Base-by-base conservation (phyloP, 2,113 vertebrate species). In the Aegotheles bennettii region DNA sequence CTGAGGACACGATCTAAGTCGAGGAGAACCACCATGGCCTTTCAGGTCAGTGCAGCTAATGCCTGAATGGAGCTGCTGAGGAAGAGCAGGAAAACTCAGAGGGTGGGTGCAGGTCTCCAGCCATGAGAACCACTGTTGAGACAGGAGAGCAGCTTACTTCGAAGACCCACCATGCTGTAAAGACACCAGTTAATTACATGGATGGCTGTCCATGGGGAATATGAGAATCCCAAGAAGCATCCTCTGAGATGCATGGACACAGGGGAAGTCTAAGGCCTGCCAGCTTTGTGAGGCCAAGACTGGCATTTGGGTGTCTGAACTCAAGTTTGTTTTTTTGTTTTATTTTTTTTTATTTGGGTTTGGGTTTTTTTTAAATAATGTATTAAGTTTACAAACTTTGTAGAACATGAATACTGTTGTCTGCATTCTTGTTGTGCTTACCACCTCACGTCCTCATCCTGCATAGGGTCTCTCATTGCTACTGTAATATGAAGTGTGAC, bases 141-240 rank as follows among this genome's bases (percentile, higher is more conserved):
- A 84, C 11, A 26, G 17, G 50, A 65, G 7, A 25, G 11, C 50
- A 59, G 24, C 13, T 75, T 31, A 29, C 13, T 70, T 8, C 38
- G 40, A 26, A 71, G 35, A 59, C 5, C 14, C 0, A 0, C 3
- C 21, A 57, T 5, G 6, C 51, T 48, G 26, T 47, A 80, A 71
- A 23, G 36, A 26, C 13, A n/a, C 6, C 36, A 47, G 9, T 35
- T 77, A 42, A 50, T 59, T 38, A 38, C 18, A 43, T 4, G 16
- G 43, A 40, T 6, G 2, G 4, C 11, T 84, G 18, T 54, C n/a
- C 40, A 69, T 1, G 4, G 36, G 40, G 29, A 90, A 26, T 24
- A 43, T 29, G 15, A 87, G 47, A 84, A 65, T 48, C 43, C 60
- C 35, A 63, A 43, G 47, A 47, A 91, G 23, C 23, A 60, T 14